phyloP scores from a whole-genome alignment of 2,888 invertebrate species.

The Drosophila borealis region DNA sequence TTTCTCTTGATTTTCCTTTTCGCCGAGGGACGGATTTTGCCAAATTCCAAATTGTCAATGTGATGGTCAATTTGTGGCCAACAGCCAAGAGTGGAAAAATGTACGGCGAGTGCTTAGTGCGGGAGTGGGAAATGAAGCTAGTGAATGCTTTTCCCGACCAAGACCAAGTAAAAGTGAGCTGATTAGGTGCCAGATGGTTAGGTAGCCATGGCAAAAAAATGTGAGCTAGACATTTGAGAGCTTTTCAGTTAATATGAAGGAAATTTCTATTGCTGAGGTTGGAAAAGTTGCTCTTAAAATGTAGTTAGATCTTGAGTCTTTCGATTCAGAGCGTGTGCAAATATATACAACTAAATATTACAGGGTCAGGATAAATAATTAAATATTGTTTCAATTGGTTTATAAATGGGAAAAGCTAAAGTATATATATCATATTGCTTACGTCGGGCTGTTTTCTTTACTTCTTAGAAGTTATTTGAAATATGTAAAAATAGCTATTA shows the following conservation, averaged over 20 bases:
- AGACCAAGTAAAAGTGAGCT: constrained; percentile 1
- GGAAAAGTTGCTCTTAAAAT: background rate
- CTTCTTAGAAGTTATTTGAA: too few species aligned
- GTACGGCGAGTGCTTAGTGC: too few species aligned
- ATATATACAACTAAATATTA: too few species aligned
- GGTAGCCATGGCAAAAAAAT: background rate
- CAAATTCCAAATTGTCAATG: constrained; percentile 68
- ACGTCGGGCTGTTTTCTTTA: too few species aligned
- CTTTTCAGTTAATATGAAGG: background rate
- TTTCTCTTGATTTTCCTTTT: constrained; percentile 63
- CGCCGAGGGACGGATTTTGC: constrained; percentile 25
- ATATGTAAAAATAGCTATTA: too few species aligned
- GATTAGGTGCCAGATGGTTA: constrained; percentile 9
- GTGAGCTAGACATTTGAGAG: background rate
- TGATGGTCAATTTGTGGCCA: constrained; percentile 69
- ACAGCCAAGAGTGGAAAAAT: background rate
- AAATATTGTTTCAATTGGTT: too few species aligned
- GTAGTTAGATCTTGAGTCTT: too few species aligned
- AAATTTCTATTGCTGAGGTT: background rate
- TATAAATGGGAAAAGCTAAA: too few species aligned
- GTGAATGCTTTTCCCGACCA: background rate
- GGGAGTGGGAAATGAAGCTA: background rate
- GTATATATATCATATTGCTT: too few species aligned
- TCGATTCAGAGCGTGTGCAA: too few species aligned
- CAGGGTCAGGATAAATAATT: too few species aligned